Evolutionary conservation across 2,797 vertebrate species (phyloP), one percentile per base, ranked within the genome.

Genomic region (Galagoides demidoff): DNA sequence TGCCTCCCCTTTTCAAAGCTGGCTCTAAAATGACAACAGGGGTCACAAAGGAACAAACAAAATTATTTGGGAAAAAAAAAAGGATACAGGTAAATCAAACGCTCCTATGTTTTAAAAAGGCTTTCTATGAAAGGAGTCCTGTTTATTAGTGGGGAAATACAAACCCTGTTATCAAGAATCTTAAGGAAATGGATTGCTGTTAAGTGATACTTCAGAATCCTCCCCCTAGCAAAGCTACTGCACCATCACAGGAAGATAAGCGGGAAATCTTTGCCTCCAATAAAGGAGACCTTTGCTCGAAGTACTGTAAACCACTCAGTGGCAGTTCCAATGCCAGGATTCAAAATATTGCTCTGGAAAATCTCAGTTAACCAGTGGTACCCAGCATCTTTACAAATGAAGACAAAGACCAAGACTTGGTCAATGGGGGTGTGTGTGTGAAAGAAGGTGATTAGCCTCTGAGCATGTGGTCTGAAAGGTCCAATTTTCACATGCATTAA

Each of bases 141-240:
- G 76, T 98, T 98, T 98, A 97, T 98, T 97, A 98, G 97, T 84
- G 92, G 87, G 96, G 95, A 98, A 98, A 98, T 97, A 97, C 95
- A 97, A 98, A 97, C 96, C 96, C 63, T 5, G 55, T 96, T 98
- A 97, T 98, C 98, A 97, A 89, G 97, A 88, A 97, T 97, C 98
- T 98, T 97, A 98, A 98, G 97, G 98, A 98, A 98, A 98, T 96
- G 97, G 97, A 98, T 94, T 96, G 97, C 98, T 97, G 97, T 97
- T 98, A 98, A 97, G 97, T 97, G 98, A 98, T 98, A 97, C 98
- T 98, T 98, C 97, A 98, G 98, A 98, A 98, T 98, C 89, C 23
- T 68, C 97, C 98, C 97, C 16, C 95, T 97, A 97, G 98, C 97
- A 97, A 98, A 97, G 96, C 95, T 87, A 64, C 94, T 45, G 85